Evolutionary conservation across 2,113 vertebrate genomes (phyloP), one percentile per base, ranked within the genome.

Genomic region (Microcebus ravelobensis): DNA sequence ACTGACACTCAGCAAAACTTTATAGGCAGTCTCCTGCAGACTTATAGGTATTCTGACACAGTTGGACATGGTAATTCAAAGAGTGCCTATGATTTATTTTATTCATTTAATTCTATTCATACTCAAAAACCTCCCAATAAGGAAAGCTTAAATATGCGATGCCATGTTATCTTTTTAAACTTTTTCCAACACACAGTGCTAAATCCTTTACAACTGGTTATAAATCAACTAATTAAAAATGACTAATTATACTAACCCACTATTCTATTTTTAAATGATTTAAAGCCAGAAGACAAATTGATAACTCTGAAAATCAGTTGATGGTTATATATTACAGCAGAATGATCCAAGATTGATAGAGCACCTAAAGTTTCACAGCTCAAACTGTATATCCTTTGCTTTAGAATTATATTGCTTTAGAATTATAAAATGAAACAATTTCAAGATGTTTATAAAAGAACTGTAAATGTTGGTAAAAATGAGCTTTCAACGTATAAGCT

Each of bases 221-320:
- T 70, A 95, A 97, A 52, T 93, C 61, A 97, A 90, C 17, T 27
- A 79, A 88, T 85, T 86, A 84, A 93, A 92, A 96, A 76, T 45
- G 42, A 74, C 80, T 90, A 59, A 74, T 65, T 65, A 65, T 80
- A 88, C n/a, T 68, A 93, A 50, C 17, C 12, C 25, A 52, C 8
- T 76, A 48, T 71, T 87, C 81, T 85, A 79, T 67, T 88, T 93
- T 63, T 45, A 96, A 76, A 55, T n/a, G 10, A 90, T 90, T 86
- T 68, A 92, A 94, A 67, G 63, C 76, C 88, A 65, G 57, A 89
- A 76, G 21, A 76, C 17, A 94, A 93, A 87, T 50, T 84, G 50
- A 23, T 15, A 91, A 94, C 34, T 52, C 21, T n/a, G n/a, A 39
- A 73, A 91, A 9, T 77, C 59, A 65, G 6, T 1, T 74, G 18